Evolutionary conservation across 2,797 vertebrate genomes (phyloP).

Genomic region (Steatocranus sp.): DNA sequence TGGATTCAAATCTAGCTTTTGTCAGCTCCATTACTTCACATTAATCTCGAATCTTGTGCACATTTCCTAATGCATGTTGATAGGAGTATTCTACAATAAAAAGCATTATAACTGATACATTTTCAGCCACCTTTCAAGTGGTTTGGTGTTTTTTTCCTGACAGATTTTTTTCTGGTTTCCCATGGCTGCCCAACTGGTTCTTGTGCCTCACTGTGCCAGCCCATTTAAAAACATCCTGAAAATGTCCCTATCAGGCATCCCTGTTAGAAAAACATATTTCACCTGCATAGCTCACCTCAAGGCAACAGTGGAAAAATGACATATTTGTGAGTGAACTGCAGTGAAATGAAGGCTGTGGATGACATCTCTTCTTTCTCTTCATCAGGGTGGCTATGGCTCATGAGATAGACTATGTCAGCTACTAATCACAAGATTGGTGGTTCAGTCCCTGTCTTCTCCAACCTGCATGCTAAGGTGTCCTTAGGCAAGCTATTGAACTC

Average conservation of each 20-base stretch:
- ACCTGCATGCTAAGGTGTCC: not conserved
- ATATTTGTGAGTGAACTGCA: not conserved
- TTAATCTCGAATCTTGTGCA: not conserved
- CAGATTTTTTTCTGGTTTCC: not conserved
- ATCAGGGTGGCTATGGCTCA: not conserved
- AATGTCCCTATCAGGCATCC: not conserved
- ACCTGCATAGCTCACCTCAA: not conserved
- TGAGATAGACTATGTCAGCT: not conserved
- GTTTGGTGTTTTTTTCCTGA: not conserved
- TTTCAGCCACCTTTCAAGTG: not conserved
- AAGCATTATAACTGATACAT: not conserved
- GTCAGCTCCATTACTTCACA: not conserved
- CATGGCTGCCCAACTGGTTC: not conserved
- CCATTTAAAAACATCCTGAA: not conserved
- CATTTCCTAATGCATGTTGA: not conserved
- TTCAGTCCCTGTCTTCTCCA: not conserved
- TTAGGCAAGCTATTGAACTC: not conserved
- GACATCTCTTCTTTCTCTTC: not conserved
- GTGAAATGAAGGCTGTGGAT: not conserved
- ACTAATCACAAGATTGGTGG: not conserved
- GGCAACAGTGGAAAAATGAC: not conserved
- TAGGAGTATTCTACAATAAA: not conserved
- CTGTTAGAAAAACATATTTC: not conserved
- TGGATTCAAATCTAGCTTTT: not conserved
- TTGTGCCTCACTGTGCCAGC: not conserved